Percentiles rank a stretch among this genome's conserved stretches.
Evolutionary conservation across 2,113 vertebrate species (phyloP).

Genomic region (Pomatostomus ruficeps): DNA sequence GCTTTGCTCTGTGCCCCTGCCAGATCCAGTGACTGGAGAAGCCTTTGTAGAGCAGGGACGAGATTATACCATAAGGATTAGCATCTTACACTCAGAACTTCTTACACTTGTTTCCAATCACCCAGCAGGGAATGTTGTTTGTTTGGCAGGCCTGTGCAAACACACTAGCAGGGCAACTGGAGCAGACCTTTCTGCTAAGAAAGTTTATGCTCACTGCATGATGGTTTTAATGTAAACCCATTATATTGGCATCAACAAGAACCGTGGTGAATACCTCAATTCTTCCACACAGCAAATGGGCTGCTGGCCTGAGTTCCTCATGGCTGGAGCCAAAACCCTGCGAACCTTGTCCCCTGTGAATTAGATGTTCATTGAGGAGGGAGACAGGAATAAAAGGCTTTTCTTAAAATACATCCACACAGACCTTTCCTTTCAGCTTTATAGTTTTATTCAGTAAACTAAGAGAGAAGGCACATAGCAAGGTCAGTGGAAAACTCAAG

Average conservation of each 20-base stretch:
- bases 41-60: not conserved
- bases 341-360: not conserved
- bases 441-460: not conserved
- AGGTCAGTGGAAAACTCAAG: not conserved
- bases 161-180: not conserved
- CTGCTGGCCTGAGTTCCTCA: not conserved
- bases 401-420: not conserved
- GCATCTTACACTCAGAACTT: not conserved
- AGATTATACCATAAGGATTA: not conserved
- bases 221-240: not conserved
- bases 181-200: not conserved
- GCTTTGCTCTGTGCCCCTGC: not conserved
- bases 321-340: not conserved
- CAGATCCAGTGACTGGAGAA: not conserved
- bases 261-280: not conserved
- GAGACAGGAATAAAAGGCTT: not conserved
- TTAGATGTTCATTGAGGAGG: not conserved
- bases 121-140: not conserved
- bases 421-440: not conserved
- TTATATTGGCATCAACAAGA: not conserved
- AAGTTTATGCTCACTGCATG: not conserved
- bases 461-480: not conserved
- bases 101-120: not conserved
- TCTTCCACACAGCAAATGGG: not conserved
- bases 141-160: not conserved